Evolutionary conservation across 1,140 invertebrate species (phyloP).

Genomic region (Gonatopus flavifemur): DNA sequence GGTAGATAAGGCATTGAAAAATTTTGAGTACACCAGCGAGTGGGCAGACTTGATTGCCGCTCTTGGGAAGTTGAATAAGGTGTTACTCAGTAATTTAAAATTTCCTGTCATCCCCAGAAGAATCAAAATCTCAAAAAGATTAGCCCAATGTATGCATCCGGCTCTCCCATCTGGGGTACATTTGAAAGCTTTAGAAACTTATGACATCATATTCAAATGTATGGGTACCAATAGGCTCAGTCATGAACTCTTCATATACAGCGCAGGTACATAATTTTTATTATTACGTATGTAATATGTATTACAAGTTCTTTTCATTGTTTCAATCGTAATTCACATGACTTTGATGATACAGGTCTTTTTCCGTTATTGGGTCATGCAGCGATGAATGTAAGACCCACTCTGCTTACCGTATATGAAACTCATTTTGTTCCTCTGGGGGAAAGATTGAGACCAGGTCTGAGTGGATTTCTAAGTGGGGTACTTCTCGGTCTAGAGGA

Average conservation of each 20-base stretch:
- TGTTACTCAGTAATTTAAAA: slow-evolving; percentile 75
- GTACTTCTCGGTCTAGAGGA: slow-evolving; percentile 87
- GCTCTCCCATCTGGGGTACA: slow-evolving; percentile 90
- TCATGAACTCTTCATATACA: slow-evolving; percentile 86
- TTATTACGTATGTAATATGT: slow-evolving; percentile 2
- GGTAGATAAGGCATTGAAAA: slow-evolving; percentile 88
- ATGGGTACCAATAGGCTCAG: slow-evolving; percentile 83
- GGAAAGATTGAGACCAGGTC: slow-evolving; percentile 75
- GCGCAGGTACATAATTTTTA: slow-evolving; percentile 62
- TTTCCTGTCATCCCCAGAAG: slow-evolving; percentile 87
- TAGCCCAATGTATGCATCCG: slow-evolving; percentile 95
- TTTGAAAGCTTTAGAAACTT: slow-evolving; percentile 90
- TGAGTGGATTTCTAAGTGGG: slow-evolving; percentile 85
- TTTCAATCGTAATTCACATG: background rate
- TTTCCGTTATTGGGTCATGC: slow-evolving; percentile 89
- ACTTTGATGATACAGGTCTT: too few relatives aligned
- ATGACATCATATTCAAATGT: slow-evolving; percentile 90
- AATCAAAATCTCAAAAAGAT: slow-evolving; percentile 88
- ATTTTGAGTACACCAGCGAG: slow-evolving; percentile 92
- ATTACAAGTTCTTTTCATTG: background rate
- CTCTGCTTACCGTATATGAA: slow-evolving; percentile 86
- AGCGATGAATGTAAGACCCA: slow-evolving; percentile 87
- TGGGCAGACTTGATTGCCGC: slow-evolving; percentile 95
- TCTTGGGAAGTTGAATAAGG: slow-evolving; percentile 90
- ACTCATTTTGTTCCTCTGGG: slow-evolving; percentile 88